Evolutionary conservation across 2,113 vertebrate genomes (phyloP).

Genomic region (Arenaria interpres): DNA sequence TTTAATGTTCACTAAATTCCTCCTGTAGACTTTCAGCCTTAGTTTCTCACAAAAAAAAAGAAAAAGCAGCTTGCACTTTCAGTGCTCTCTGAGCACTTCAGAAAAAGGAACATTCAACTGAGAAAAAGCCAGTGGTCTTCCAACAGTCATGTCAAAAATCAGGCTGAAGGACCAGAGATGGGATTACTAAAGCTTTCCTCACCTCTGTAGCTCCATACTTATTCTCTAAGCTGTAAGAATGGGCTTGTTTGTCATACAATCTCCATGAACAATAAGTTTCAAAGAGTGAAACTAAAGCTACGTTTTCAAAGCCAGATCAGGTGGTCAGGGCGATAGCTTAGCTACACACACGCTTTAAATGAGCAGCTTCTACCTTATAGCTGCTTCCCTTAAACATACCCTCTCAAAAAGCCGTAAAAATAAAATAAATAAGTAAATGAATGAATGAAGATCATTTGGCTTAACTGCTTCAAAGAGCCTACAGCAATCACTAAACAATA

Average conservation of each 20-base stretch:
- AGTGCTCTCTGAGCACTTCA: background rate
- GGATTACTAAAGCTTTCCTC: conserved; percentile 3
- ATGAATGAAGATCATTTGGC: background rate
- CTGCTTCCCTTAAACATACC: background rate
- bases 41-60: background rate
- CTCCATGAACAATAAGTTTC: background rate
- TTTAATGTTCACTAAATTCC: conserved; percentile 51
- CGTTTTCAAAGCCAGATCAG: background rate
- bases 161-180: background rate
- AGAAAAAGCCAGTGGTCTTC: conserved; percentile 25
- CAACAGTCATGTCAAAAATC: conserved; percentile 40
- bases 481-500: background rate
- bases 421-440: background rate
- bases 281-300: conserved; percentile 18
- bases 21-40: background rate
- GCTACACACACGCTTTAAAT: background rate
- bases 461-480: background rate
- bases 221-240: background rate
- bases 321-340: background rate
- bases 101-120: background rate
- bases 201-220: background rate
- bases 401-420: background rate
- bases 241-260: background rate
- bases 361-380: background rate
- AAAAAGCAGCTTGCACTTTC: background rate